Base-by-base conservation (phyloP, 1,140 invertebrate genomes). In the Wiebesia pumilae region DNA sequence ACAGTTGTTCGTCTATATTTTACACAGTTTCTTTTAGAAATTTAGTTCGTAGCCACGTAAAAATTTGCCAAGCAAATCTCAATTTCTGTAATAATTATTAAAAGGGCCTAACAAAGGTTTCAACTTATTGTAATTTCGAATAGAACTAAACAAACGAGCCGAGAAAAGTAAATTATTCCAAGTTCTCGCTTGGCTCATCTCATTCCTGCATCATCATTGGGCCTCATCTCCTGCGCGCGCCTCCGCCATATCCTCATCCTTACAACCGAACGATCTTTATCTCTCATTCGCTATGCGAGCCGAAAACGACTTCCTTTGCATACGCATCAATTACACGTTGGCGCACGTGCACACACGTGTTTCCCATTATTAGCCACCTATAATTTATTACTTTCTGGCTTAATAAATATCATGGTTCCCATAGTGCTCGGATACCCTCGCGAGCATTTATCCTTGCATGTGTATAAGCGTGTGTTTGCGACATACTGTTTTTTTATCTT, bases 371-470 rank as follows among this genome's bases (percentile, higher is more conserved):
- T 92, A 92, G 90, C 90, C 89, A 89, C 80, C 90, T 92, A 92
- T 94, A 93, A 93, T 93, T 93, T 93, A 93, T 94, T 93, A 93
- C 92, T 93, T 93, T 93, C 92, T 90, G 92, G 90, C 91, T 93
- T 93, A 93, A 93, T 94, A 93, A 94, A 92, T 92, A 93, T 92
- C 92, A 92, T 91, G 91, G 89, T 93, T 93, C 91, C 91, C 92
- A 93, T 92, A 90, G 90, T 33, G 67, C 43, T 40, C 88, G 90
- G 91, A 90, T 90, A 88, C 90, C 87, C 90, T 69, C 24, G 77
- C 84, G 73, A 38, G n/a, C 47, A 27, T 85, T 83, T 67, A 85
- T 82, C 51, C 16, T 62, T 78, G 12, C 19, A 24, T 27, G 58
- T 24, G 79, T 43, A 67, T 19, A 73, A 33, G 33, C 27, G 33